A percentile compares a stretch with the other conserved stretches of the same genome.
phyloP scores from a whole-genome alignment of 2,797 vertebrate species.

The Urophycis tenuis region DNA sequence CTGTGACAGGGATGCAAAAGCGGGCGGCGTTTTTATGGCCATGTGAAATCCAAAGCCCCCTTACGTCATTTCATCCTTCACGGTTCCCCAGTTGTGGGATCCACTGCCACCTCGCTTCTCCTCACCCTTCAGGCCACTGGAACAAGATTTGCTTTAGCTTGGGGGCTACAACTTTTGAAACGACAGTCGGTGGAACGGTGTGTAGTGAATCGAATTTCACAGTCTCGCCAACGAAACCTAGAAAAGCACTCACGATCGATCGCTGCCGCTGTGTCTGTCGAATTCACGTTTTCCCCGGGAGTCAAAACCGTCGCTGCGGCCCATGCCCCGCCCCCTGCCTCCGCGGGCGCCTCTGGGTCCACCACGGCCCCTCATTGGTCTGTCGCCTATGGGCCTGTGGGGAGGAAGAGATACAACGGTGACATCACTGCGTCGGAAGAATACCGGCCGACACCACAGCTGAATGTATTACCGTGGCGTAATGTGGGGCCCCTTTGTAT shows the following conservation, averaged over 20 bases:
- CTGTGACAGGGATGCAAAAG: too few species aligned
- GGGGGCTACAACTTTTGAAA: constrained; percentile 5
- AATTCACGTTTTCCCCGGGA: constrained; percentile 97
- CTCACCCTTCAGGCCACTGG: constrained; percentile 94
- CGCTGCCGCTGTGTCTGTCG: constrained; percentile 96
- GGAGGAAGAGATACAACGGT: neutral
- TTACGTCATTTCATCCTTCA: constrained; percentile 97
- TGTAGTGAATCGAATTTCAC: neutral
- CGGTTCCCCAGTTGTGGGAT: constrained; percentile 98
- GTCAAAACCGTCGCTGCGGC: constrained; percentile 92
- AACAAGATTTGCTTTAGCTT: constrained; percentile 73
- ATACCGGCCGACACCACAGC: neutral
- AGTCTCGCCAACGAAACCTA: neutral
- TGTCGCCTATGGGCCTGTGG: constrained; percentile 59
- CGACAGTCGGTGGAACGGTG: neutral
- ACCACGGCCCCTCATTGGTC: constrained; percentile 82
- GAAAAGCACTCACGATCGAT: constrained; percentile 84
- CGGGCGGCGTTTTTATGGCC: neutral
- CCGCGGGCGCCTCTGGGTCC: constrained; percentile 75
- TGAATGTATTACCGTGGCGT: neutral
- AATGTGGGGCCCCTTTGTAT: too few species aligned
- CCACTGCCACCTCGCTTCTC: constrained; percentile 97
- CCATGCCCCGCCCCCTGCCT: constrained; percentile 86
- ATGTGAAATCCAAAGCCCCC: constrained; percentile 44
- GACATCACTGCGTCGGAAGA: neutral